These are phyloP conservation scores for Lithophane leautieri DNA, from an alignment of 2,888 invertebrate species.

Conservation along the genomic window DNA sequence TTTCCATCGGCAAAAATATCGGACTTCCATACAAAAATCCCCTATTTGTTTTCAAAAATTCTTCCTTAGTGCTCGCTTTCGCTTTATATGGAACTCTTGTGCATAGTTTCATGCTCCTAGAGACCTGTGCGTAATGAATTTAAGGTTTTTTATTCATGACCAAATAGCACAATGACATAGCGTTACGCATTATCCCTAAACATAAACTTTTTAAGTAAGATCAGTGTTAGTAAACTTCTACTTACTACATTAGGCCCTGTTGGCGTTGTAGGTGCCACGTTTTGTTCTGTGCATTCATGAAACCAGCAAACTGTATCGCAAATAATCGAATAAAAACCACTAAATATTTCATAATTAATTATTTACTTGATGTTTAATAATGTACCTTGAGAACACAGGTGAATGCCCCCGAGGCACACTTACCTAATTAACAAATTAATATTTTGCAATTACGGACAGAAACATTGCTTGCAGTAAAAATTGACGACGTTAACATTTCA, in stretches of 20 bases:
- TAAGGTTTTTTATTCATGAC: not conserved
- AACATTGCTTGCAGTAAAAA: slow-evolving; percentile 69
- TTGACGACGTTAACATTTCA: slow-evolving; percentile 51
- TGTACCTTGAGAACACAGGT: slow-evolving; percentile 66
- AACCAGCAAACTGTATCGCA: not conserved
- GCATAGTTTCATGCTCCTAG: too few relatives aligned
- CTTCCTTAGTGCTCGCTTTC: too few relatives aligned
- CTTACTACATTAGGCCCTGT: not conserved
- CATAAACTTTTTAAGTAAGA: too few relatives aligned
- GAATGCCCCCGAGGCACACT: slow-evolving; percentile 80
- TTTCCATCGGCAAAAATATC: too few relatives aligned
- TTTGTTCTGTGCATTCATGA: not conserved
- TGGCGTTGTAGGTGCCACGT: not conserved
- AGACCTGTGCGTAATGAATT: too few relatives aligned
- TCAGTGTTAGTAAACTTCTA: too few relatives aligned
- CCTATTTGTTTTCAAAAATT: too few relatives aligned
- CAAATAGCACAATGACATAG: not conserved
- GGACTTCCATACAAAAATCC: too few relatives aligned
- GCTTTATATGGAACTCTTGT: too few relatives aligned
- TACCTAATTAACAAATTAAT: slow-evolving; percentile 77
- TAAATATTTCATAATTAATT: not conserved
- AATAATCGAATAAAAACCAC: not conserved
- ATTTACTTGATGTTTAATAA: not conserved
- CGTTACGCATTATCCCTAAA: not conserved
- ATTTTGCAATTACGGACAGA: slow-evolving; percentile 76